phyloP scores from a whole-genome alignment of 2,113 vertebrate genomes.

The Pungitius pungitius region DNA sequence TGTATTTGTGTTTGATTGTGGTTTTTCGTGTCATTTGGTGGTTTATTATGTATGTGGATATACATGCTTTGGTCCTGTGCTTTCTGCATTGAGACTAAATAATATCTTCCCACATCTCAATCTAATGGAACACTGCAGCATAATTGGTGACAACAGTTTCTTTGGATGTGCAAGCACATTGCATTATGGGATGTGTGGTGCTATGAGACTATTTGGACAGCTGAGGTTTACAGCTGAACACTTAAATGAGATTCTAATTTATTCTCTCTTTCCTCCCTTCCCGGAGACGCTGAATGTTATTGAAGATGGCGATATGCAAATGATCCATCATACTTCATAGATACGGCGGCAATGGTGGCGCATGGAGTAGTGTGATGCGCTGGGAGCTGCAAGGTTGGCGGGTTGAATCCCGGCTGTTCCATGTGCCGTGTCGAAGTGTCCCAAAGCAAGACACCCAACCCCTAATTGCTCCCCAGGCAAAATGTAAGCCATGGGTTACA shows the following conservation, averaged over 20 bases:
- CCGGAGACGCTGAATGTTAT: background rate
- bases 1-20: too few relatives aligned
- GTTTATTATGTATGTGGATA: too few relatives aligned
- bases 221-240: background rate
- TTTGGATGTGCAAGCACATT: background rate
- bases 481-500: too few relatives aligned
- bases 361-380: too few relatives aligned
- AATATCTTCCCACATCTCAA: background rate
- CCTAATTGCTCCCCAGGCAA: too few relatives aligned
- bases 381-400: too few relatives aligned
- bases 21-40: too few relatives aligned
- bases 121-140: background rate
- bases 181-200: background rate
- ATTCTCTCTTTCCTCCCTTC: conserved; percentile 1
- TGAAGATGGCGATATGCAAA: conserved; percentile 25
- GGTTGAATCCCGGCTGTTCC: too few relatives aligned
- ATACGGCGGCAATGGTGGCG: too few relatives aligned
- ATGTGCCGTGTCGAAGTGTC: too few relatives aligned
- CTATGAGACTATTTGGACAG: background rate
- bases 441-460: too few relatives aligned
- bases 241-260: background rate
- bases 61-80: background rate
- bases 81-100: background rate
- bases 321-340: background rate
- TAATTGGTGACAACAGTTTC: background rate